A percentile compares a stretch with the other conserved stretches of the same genome.
Conservation (phyloP, 2,113 vertebrate species). For the Archilochus colubris region DNA sequence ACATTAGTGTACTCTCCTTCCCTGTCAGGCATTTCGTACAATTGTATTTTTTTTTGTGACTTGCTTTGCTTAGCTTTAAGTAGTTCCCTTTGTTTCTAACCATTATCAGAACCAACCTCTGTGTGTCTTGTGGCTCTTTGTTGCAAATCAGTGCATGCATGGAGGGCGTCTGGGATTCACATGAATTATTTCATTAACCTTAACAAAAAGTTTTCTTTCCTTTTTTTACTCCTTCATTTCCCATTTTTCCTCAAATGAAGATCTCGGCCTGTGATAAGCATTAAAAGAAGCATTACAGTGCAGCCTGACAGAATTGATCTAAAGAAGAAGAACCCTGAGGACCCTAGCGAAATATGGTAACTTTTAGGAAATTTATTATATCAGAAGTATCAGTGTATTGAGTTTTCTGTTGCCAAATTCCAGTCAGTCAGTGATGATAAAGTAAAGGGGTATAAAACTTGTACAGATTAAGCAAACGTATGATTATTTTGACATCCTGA, state of each 20-base stretch:
- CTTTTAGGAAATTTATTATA: background rate
- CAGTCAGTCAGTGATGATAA: background rate
- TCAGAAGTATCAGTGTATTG: background rate
- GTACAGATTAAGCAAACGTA: background rate
- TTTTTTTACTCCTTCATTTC: background rate
- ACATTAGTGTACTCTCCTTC: background rate
- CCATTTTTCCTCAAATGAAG: slow-evolving; percentile 62
- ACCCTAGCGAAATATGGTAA: slow-evolving; percentile 86
- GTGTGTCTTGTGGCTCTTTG: background rate
- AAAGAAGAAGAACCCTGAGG: slow-evolving; percentile 77
- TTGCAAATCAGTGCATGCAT: background rate
- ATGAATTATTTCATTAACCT: background rate
- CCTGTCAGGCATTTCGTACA: background rate
- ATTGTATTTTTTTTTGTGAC: background rate
- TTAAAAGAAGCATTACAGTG: slow-evolving; percentile 82
- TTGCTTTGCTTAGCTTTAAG: background rate
- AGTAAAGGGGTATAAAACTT: background rate
- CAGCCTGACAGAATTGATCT: slow-evolving; percentile 82
- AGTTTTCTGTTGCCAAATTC: background rate
- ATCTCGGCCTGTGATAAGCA: slow-evolving; percentile 88
- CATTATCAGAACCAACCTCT: background rate
- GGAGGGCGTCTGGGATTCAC: background rate
- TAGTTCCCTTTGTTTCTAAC: background rate
- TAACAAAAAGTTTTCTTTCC: background rate
- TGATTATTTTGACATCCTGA: background rate